Percentiles rank a stretch among this genome's conserved stretches.
Evolutionary conservation across 2,797 vertebrate species (phyloP).

Genomic region (Molossus molossus): DNA sequence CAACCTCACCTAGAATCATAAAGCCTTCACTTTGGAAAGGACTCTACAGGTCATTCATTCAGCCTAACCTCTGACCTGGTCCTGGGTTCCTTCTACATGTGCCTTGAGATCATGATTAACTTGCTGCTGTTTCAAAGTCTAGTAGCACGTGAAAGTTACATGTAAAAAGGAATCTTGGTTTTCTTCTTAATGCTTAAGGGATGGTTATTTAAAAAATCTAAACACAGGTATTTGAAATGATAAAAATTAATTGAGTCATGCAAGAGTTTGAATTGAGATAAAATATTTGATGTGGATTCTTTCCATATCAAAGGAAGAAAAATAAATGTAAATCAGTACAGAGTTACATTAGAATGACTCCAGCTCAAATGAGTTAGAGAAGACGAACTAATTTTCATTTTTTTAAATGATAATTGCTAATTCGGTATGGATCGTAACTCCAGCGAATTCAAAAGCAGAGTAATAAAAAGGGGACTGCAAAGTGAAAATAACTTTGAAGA

Average conservation of each 20-base stretch:
- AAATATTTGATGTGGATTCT: background rate
- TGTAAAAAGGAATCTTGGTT: background rate
- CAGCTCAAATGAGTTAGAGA: background rate
- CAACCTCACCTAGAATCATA: background rate
- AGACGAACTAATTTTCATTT: background rate
- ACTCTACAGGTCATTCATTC: background rate
- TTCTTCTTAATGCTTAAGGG: constrained; percentile 1
- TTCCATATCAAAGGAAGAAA: constrained; percentile 49
- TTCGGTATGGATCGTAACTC: background rate
- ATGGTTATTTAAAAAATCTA: constrained; percentile 31
- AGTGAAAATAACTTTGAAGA: constrained; percentile 6
- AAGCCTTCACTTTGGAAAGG: constrained; percentile 30
- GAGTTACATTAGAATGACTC: background rate
- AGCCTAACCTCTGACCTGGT: background rate
- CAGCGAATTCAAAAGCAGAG: background rate
- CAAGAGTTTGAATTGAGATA: background rate
- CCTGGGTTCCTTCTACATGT: background rate
- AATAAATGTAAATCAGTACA: background rate
- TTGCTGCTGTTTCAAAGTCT: constrained; percentile 7
- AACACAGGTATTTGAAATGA: constrained; percentile 5
- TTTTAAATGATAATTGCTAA: background rate
- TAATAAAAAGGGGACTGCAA: background rate
- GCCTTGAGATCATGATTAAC: background rate
- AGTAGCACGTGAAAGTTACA: background rate
- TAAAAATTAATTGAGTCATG: background rate